Percentiles rank a stretch among this genome's conserved stretches.
Conservation (phyloP, 2,113 vertebrate genomes). For the Nerophis ophidion region DNA sequence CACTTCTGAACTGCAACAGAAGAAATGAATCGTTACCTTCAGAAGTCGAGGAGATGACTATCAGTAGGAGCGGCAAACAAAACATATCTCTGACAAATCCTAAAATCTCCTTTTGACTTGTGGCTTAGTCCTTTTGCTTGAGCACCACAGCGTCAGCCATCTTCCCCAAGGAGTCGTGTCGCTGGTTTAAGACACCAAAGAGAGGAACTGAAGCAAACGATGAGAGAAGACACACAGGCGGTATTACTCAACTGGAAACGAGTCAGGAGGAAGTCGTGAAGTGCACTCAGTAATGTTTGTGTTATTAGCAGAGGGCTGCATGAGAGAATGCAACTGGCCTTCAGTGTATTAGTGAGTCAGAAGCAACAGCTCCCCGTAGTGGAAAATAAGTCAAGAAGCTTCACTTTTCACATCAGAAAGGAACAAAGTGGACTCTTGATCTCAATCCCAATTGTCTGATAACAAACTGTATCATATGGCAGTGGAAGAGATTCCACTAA, state of each 20-base stretch:
- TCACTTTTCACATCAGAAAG: background rate
- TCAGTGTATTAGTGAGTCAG: background rate
- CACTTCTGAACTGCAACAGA: background rate
- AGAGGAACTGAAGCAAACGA: constrained; percentile 56
- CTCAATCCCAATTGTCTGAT: too few species aligned
- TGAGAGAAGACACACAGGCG: constrained; percentile 37
- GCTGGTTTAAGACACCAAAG: background rate
- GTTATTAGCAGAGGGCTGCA: background rate
- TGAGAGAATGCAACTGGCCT: background rate
- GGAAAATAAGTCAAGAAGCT: background rate
- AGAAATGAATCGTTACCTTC: constrained; percentile 30
- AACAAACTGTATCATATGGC: too few species aligned
- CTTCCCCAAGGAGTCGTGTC: background rate
- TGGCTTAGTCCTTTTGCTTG: background rate
- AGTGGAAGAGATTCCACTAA: too few species aligned
- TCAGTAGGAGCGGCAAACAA: background rate
- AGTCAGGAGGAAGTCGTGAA: constrained; percentile 44
- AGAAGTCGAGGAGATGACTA: background rate
- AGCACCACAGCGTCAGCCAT: background rate
- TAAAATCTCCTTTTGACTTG: background rate
- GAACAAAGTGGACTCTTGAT: background rate
- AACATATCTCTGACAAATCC: constrained; percentile 21
- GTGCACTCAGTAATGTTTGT: background rate
- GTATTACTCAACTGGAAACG: constrained; percentile 43
- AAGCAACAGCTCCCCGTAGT: background rate